Percentiles rank a stretch among this genome's conserved stretches.
These are phyloP conservation scores for Camelus dromedarius DNA, from an alignment of 2,113 vertebrate genomes.

Conservation along the genomic window DNA sequence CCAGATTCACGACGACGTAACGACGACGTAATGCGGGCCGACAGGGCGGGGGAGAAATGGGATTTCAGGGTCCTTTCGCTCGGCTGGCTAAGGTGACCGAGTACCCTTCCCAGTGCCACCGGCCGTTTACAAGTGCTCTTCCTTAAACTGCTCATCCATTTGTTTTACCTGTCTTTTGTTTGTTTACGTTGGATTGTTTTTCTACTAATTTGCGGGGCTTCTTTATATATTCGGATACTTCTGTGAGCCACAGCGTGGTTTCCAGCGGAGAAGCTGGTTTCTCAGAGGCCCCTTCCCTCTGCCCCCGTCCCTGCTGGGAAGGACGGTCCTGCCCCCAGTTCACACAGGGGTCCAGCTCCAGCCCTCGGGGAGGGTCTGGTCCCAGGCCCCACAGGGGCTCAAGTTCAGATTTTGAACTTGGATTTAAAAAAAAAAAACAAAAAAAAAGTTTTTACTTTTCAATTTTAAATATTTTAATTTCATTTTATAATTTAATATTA, in stretches of 20 bases:
- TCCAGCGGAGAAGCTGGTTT: neutral
- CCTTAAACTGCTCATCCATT: neutral
- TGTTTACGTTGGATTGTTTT: neutral
- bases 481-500: neutral
- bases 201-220: neutral
- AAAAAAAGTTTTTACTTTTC: neutral
- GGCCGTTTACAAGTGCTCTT: no score
- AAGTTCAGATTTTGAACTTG: no score
- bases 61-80: rapidly evolving
- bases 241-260: neutral
- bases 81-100: neutral
- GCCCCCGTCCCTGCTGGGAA: neutral
- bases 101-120: rapidly evolving
- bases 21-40: rapidly evolving
- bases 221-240: neutral
- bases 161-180: no score
- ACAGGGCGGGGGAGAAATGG: neutral
- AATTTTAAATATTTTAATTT: neutral
- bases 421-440: neutral
- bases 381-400: neutral
- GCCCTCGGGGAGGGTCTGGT: neutral
- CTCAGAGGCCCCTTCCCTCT: neutral
- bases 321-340: neutral
- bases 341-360: neutral
- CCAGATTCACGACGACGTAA: rapidly evolving